Evolutionary conservation across 2,113 vertebrate species (phyloP).

Genomic region (Trichomycterus rosablanca): DNA sequence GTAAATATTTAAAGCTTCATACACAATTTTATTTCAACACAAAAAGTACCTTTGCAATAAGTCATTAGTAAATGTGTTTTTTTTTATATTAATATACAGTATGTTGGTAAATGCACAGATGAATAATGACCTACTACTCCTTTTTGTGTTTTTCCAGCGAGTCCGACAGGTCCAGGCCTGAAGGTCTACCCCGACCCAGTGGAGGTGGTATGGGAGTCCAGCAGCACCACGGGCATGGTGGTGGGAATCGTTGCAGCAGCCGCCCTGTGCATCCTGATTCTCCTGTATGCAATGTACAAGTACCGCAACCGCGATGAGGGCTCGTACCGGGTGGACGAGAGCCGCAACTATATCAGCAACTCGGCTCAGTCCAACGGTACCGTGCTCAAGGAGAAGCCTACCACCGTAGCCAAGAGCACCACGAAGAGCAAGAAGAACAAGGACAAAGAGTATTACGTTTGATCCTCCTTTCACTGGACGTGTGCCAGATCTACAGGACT

Average conservation of each 20-base stretch:
- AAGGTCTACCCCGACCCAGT: constrained; percentile 79
- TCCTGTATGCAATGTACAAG: constrained; percentile 99
- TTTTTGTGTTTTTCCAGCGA: constrained; percentile 71
- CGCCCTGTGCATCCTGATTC: constrained; percentile 95
- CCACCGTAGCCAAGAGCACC: constrained; percentile 85
- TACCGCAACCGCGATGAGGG: constrained; percentile 97
- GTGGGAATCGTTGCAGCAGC: constrained; percentile 95
- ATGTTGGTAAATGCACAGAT: too few species aligned
- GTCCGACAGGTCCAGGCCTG: constrained; percentile 82
- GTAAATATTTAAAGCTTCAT: too few species aligned
- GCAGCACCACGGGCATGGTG: constrained; percentile 97
- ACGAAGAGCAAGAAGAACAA: constrained; percentile 98
- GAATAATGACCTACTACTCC: not conserved
- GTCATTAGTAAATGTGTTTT: too few species aligned
- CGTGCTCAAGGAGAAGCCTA: constrained; percentile 92
- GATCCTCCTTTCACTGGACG: constrained; percentile 61
- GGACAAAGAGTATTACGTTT: constrained; percentile 99
- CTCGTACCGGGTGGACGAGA: constrained; percentile 96
- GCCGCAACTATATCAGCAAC: constrained; percentile 99
- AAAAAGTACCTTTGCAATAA: too few species aligned
- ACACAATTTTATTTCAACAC: too few species aligned
- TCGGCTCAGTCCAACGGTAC: constrained; percentile 97
- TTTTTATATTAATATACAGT: too few species aligned
- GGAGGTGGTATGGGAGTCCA: constrained; percentile 91
- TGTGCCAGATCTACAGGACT: constrained; percentile 4